Conservation (phyloP, 2,113 vertebrate genomes). For the Lathamus discolor region DNA sequence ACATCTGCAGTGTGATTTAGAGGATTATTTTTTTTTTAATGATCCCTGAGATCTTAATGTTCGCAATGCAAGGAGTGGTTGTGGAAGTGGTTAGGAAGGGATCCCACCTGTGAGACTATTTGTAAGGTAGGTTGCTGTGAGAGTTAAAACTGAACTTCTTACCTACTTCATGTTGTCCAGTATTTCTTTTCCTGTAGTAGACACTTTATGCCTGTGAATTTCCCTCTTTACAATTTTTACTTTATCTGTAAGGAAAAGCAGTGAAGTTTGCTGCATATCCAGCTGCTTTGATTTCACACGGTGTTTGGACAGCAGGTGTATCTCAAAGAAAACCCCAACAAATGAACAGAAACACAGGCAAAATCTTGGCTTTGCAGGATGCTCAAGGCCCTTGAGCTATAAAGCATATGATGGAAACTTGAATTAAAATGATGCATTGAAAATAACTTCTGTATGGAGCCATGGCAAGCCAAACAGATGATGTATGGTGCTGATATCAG, state of each 20-base stretch:
- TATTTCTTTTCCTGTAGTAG: constrained; percentile 1
- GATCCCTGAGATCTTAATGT: neutral
- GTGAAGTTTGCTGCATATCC: neutral
- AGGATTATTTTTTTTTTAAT: neutral
- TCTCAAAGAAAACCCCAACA: neutral
- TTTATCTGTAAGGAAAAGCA: constrained; percentile 31
- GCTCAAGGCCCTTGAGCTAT: neutral
- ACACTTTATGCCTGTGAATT: constrained; percentile 41
- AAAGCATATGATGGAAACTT: neutral
- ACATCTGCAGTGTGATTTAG: constrained; percentile 5
- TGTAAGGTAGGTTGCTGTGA: neutral
- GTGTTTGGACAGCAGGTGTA: neutral
- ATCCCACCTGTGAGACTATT: neutral
- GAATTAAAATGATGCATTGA: neutral
- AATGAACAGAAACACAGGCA: neutral
- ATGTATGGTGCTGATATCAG: neutral
- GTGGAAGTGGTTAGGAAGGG: neutral
- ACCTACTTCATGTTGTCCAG: neutral
- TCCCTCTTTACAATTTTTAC: constrained; percentile 16
- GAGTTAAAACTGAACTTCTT: neutral
- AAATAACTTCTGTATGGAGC: neutral
- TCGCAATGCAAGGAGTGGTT: neutral
- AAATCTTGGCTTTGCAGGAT: neutral
- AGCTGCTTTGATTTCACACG: constrained; percentile 51
- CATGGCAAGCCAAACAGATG: neutral